Evolutionary conservation across 2,888 invertebrate species (phyloP).

Genomic region (Choristoneura rosaceana): DNA sequence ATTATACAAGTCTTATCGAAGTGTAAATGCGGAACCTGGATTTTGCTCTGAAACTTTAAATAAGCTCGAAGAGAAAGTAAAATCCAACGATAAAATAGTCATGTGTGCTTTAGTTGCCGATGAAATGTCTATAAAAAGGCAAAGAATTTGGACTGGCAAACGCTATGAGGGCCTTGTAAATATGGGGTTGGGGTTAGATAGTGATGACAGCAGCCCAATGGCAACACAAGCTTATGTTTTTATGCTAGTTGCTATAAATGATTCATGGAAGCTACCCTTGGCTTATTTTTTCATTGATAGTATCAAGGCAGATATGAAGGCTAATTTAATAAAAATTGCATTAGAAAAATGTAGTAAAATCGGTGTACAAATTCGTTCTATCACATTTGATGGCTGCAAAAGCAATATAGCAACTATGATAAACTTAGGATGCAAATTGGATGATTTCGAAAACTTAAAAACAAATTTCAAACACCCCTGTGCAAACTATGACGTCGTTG

Average conservation of each 20-base stretch:
- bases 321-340: slow-evolving; percentile 25
- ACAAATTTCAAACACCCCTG: slow-evolving; percentile 1
- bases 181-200: neutral
- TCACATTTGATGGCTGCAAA: slow-evolving; percentile 8
- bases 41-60: slow-evolving; percentile 3
- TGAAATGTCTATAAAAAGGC: neutral
- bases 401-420: slow-evolving; percentile 1
- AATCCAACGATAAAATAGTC: neutral
- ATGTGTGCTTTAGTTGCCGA: slow-evolving; percentile 1
- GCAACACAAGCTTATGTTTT: neutral
- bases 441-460: neutral
- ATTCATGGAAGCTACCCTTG: neutral
- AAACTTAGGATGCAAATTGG: neutral
- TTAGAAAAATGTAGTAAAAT: slow-evolving; percentile 21
- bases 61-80: neutral
- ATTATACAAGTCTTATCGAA: neutral
- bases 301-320: slow-evolving; percentile 20
- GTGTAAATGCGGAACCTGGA: neutral
- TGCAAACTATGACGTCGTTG: slow-evolving; percentile 6
- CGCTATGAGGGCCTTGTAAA: neutral
- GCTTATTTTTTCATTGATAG: slow-evolving; percentile 6
- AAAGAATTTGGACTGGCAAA: neutral
- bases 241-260: neutral
- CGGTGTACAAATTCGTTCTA: slow-evolving; percentile 4
- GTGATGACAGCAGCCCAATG: neutral